Evolutionary conservation across 2,888 invertebrate species (phyloP), one percentile per base, ranked within the genome.

Genomic region (Nowickia ferox): DNA sequence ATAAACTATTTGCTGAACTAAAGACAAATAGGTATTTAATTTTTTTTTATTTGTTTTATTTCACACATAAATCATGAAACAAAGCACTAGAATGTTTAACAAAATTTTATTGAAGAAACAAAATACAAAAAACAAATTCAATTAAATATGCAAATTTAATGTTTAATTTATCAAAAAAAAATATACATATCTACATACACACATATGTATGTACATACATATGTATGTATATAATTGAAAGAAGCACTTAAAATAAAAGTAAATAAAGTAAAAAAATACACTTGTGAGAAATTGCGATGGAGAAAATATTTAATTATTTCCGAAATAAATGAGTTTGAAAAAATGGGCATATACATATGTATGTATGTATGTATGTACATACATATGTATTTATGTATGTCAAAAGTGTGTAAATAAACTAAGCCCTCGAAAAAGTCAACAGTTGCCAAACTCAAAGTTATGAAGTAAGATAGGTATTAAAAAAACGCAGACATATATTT

Each of bases 111-210:
- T 38, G 11, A 40, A 11, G 11, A 51, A 38, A 38, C 1, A 42
- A 30, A 6, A 30, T 30, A 30, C 30, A 30, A 30, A 51, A 40
- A 59, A 48, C 19, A 53, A 53, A 59, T 15, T 61, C 51, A 78
- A 78, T 78, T 69, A 78, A 61, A 69, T 78, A 78, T 78, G 78
- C 53, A 78, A 78, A 78, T 69, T 69, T 69, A 42, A 15, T 78
- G 22, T 42, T 53, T 63, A n/a, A 17, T 68, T 46, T 66, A 30
- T 38, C 13, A 22, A 51, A 77, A 51, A 51, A 44, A 30, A 1
- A 30, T 30, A 30, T 30, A 0, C 6, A 30, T 30, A 30, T 4
- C 0, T 30, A 30, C 4, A 4, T 30, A 30, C 4, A 4, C 4
- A 30, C 4, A 4, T 30, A 30, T 30, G 30, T 9, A 19, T 38